Evolutionary conservation across 64 coral and sea anemone genomes (phyloP).

Genomic region (Montipora foliosa): DNA sequence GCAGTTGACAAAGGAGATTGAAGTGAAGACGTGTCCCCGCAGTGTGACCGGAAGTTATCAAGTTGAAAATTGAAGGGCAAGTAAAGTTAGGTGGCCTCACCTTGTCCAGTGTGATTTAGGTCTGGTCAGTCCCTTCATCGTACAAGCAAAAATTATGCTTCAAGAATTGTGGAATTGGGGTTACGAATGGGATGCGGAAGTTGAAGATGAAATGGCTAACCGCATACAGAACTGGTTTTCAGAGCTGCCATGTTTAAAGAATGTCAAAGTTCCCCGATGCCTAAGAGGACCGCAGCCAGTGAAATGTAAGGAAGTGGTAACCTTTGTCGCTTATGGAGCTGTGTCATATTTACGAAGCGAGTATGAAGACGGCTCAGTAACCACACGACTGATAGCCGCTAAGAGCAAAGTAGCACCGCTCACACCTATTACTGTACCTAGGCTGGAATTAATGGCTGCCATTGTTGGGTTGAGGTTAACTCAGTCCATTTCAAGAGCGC

Average conservation of each 20-base stretch:
- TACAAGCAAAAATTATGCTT: no score
- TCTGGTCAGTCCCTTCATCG: no score
- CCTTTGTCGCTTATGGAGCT: conserved; percentile 71
- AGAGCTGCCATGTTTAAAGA: conserved; percentile 12
- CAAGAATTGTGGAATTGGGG: no score
- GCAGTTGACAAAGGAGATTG: conserved; percentile 58
- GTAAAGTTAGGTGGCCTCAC: conserved; percentile 48
- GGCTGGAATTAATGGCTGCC: conserved; percentile 13
- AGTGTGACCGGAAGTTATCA: conserved; percentile 56
- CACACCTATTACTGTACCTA: conserved; percentile 3
- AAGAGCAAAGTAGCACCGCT: conserved; percentile 57
- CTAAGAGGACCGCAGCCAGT: background rate
- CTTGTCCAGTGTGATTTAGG: conserved; percentile 18
- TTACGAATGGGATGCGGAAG: background rate
- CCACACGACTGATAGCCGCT: background rate
- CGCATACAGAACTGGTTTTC: background rate
- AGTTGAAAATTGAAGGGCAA: conserved; percentile 61
- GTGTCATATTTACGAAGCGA: conserved; percentile 28
- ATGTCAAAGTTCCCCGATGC: conserved; percentile 48
- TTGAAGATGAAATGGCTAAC: conserved; percentile 2
- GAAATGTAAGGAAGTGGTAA: conserved; percentile 21
- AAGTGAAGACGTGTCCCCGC: conserved; percentile 68
- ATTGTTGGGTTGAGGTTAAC: conserved; percentile 1
- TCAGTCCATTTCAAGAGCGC: background rate
- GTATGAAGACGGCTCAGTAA: background rate